Percentiles rank a stretch among this genome's conserved stretches.
phyloP scores from a whole-genome alignment of 2,797 vertebrate species.

The Echiichthys vipera region DNA sequence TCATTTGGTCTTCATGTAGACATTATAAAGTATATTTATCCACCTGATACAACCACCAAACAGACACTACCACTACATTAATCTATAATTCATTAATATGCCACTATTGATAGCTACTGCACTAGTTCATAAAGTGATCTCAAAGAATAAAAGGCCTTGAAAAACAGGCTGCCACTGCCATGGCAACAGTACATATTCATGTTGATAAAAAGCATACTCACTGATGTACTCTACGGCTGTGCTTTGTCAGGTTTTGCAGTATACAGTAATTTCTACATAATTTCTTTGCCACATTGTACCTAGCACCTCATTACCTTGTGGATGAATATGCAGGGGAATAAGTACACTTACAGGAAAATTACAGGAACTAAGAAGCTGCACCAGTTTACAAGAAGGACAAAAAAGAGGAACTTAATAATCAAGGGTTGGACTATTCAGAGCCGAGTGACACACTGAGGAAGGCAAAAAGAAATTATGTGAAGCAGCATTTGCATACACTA shows the following conservation, averaged over 20 bases:
- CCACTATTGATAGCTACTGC: background rate
- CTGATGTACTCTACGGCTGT: slow-evolving; percentile 7
- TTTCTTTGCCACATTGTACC: slow-evolving; percentile 29
- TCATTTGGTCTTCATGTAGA: slow-evolving; percentile 8
- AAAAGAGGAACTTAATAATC: slow-evolving; percentile 20
- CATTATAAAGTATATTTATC: slow-evolving; percentile 24
- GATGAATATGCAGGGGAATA: slow-evolving; percentile 42
- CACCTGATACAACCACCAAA: slow-evolving; percentile 21
- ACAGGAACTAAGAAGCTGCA: slow-evolving; percentile 36
- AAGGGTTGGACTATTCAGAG: background rate
- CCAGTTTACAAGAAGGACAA: slow-evolving; percentile 19
- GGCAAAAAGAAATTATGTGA: slow-evolving; percentile 10
- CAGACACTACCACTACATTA: slow-evolving; percentile 26
- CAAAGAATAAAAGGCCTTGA: slow-evolving; percentile 38
- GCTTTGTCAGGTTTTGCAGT: slow-evolving; percentile 34
- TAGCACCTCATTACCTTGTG: slow-evolving; percentile 46
- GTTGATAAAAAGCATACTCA: slow-evolving; percentile 11
- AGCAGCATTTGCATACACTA: background rate
- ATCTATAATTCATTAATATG: slow-evolving; percentile 15
- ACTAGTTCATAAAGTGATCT: slow-evolving; percentile 17
- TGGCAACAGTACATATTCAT: slow-evolving; percentile 20
- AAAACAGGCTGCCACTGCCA: slow-evolving; percentile 15
- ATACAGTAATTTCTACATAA: slow-evolving; percentile 4
- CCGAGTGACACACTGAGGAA: slow-evolving; percentile 10
- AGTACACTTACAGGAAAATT: slow-evolving; percentile 77